phyloP scores from a whole-genome alignment of 2,888 invertebrate genomes.

The Myathropa florea region DNA sequence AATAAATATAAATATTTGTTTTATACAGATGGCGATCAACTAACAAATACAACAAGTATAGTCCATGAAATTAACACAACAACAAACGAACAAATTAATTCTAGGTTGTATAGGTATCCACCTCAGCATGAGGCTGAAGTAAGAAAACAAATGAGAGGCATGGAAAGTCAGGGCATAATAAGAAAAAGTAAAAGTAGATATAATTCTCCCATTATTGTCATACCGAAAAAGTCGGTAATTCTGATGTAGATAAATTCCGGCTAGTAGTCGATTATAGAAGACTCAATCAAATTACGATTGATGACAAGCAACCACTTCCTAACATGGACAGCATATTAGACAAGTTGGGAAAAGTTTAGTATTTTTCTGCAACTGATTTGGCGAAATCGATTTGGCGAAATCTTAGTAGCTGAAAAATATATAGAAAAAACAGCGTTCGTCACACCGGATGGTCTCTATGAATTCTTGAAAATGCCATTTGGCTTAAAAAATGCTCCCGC shows the following conservation, averaged over 20 bases:
- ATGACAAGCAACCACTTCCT: constrained; percentile 60
- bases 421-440: constrained; percentile 6
- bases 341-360: constrained; percentile 34
- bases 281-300: constrained; percentile 51
- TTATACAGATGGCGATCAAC: not conserved
- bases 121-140: constrained; percentile 33
- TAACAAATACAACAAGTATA: constrained; percentile 2
- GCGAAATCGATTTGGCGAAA: constrained; percentile 29
- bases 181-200: constrained; percentile 43
- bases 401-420: not conserved
- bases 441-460: not conserved
- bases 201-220: constrained; percentile 40
- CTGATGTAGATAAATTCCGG: constrained; percentile 53
- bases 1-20: not conserved
- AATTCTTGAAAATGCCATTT: not conserved
- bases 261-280: constrained; percentile 61
- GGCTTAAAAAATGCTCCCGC: not conserved
- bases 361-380: constrained; percentile 57
- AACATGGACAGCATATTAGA: constrained; percentile 39
- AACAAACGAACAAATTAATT: constrained; percentile 28
- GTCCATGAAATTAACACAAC: constrained; percentile 9
- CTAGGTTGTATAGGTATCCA: constrained; percentile 40
- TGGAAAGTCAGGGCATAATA: constrained; percentile 27
- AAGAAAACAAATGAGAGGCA: constrained; percentile 19
- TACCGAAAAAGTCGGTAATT: constrained; percentile 54